Conservation (phyloP, 2,113 vertebrate genomes). For the Cranoglanis bouderius region DNA sequence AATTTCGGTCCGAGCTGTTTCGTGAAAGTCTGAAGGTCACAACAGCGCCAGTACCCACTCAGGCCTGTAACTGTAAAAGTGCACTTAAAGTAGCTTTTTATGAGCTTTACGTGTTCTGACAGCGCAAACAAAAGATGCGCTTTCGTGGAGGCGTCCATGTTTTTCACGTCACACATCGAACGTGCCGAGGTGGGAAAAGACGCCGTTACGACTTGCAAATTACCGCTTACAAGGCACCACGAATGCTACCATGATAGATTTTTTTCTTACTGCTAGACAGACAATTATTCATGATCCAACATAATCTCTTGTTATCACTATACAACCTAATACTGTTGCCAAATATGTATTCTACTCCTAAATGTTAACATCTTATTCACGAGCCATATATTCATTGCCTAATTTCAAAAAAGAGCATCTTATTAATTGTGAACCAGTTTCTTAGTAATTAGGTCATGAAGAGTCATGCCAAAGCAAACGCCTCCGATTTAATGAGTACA, state of each 20-base stretch:
- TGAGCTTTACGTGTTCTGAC: neutral
- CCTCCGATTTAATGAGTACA: neutral
- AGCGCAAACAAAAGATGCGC: neutral
- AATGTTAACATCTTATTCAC: neutral
- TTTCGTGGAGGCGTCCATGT: neutral
- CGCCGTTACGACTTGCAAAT: neutral
- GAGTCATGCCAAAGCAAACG: neutral
- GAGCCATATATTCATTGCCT: neutral
- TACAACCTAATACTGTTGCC: neutral
- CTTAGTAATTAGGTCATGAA: neutral
- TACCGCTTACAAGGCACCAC: neutral
- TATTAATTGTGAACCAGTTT: neutral
- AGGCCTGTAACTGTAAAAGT: neutral
- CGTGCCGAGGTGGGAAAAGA: neutral
- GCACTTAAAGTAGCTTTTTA: neutral
- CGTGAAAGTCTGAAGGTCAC: too few species aligned
- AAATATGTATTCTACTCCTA: neutral
- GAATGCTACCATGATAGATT: neutral
- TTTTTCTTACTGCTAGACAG: neutral
- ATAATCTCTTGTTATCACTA: neutral
- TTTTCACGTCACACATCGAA: neutral
- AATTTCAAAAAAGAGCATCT: neutral
- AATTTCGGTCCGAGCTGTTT: too few species aligned
- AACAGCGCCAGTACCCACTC: neutral
- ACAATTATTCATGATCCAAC: slow-evolving; percentile 2